phyloP scores from a whole-genome alignment of 1,140 invertebrate genomes.

The Eriocheir sinensis region DNA sequence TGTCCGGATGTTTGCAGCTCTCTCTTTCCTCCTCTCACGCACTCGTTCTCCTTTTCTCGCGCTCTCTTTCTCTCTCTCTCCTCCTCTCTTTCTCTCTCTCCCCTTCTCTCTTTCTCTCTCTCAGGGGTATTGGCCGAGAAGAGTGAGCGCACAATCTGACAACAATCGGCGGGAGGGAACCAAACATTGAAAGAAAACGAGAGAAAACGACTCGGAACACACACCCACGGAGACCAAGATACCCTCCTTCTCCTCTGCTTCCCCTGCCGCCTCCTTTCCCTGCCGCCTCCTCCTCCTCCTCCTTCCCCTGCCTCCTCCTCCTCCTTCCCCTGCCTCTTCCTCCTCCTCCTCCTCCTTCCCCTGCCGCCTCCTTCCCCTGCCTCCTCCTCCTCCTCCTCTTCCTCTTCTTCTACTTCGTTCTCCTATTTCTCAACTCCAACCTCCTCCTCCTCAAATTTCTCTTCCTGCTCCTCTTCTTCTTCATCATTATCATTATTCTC shows the following conservation, averaged over 20 bases:
- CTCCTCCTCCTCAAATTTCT: background rate
- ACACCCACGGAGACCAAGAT: no score
- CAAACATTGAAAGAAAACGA: no score
- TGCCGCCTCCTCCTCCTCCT: background rate
- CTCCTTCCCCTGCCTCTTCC: background rate
- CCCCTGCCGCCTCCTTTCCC: background rate
- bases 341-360: no score
- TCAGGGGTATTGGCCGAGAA: background rate
- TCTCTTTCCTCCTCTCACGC: background rate
- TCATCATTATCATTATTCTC: no score
- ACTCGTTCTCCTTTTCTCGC: background rate
- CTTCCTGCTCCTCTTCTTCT: background rate
- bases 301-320: background rate
- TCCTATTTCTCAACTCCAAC: background rate
- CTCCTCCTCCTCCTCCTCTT: background rate
- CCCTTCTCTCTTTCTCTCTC: background rate
- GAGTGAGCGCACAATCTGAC: no score
- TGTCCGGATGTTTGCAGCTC: background rate
- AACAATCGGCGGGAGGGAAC: no score
- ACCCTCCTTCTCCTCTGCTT: no score
- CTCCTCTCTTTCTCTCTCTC: background rate
- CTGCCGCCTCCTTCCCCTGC: background rate
- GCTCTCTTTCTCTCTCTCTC: background rate
- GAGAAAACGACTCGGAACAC: no score
- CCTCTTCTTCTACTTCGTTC: no score